A percentile compares a stretch with the other conserved stretches of the same genome.
phyloP scores from a whole-genome alignment of 2,113 vertebrate species.

The Etia nguti region DNA sequence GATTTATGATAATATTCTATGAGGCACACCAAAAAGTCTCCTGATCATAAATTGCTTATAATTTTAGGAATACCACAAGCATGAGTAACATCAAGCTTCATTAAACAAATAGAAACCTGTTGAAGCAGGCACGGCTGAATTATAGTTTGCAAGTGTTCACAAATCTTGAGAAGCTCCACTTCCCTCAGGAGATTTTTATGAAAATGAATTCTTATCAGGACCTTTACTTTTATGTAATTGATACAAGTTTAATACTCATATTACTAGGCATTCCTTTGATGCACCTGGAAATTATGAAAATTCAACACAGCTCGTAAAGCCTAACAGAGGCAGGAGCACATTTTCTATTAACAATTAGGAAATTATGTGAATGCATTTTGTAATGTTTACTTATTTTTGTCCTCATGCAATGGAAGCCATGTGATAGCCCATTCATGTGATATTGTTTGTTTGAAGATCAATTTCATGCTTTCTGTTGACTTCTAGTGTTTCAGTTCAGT shows the following conservation, averaged over 20 bases:
- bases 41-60: background rate
- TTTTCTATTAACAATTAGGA: background rate
- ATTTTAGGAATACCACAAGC: background rate
- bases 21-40: background rate
- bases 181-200: background rate
- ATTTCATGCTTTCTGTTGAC: background rate
- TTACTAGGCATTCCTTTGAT: background rate
- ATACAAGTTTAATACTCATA: background rate
- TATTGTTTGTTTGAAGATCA: background rate
- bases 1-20: background rate
- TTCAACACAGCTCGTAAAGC: background rate
- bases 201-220: background rate
- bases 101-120: background rate
- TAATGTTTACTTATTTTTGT: background rate
- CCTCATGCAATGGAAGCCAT: background rate
- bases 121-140: background rate
- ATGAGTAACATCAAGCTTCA: background rate
- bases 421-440: background rate
- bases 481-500: background rate
- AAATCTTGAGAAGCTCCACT: background rate
- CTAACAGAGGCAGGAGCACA: background rate
- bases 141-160: background rate
- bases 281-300: background rate
- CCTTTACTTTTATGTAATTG: background rate
- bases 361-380: background rate